Base-by-base conservation (phyloP, 2,797 vertebrate species). In the Amphiprion clarkii region DNA sequence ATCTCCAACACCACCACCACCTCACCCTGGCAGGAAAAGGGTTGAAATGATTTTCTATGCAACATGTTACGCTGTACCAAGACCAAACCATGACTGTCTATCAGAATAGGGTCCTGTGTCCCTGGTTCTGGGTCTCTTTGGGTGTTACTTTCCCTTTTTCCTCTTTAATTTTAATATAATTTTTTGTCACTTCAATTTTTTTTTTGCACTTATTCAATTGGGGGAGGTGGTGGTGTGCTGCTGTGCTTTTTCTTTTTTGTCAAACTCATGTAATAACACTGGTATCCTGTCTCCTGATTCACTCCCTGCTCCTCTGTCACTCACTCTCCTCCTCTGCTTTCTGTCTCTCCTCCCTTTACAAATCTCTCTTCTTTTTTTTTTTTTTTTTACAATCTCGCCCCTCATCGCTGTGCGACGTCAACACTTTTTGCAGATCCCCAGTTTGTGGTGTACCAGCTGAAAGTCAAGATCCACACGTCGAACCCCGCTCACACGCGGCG, bases 391-490 rank as follows among this genome's bases (percentile, higher is more conserved):
- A 51, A 86, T 59, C 0, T 66, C 25, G n/a, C 64, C 57, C 74
- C 23, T 46, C 46, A 29, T 10, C 46, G 62, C 52, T 73, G 33
- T 76, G 65, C 70, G n/a, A 81, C 63, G 8, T 72, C 44, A 29
- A 72, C 67, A 31, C 71, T 54, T 67, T 59, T 7, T 78, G 53
- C 95, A 99, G 98, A 99, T 95, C 98, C 98, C 88, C 97, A 99
- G 91, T 99, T 99, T 91, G 97, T 99, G 80, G 98, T 99, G 72
- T 99, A 98, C 94, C 98, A 99, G 87, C 95, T 99, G 40, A 99
- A 99, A 89, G 98, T 99, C 69, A 99, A 99, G 95, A 99, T 99
- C 83, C 98, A 98, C 94, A 99, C 98, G 71, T 99, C 98, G 74
- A 95, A 96, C 91, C 97, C 97, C 59, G 95, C 96, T 92, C 97